Percentiles rank a stretch among this genome's conserved stretches.
These are phyloP conservation scores for Brachionus rubens DNA, from an alignment of 1,140 invertebrate genomes.

Conservation along the genomic window DNA sequence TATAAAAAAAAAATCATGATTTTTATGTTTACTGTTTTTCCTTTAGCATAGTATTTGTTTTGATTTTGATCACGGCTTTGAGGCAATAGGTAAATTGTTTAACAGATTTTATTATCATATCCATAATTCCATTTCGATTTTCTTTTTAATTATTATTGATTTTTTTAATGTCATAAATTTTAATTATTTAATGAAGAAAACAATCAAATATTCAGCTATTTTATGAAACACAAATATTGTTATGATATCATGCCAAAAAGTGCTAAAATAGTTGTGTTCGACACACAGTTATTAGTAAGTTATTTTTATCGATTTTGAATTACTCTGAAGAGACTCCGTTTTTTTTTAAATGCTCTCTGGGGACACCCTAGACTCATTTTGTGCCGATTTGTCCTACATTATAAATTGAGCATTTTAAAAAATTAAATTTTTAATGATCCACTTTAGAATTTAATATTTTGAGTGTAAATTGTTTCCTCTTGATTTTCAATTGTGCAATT, in stretches of 20 bases:
- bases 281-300: constrained; percentile 80
- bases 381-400: no score
- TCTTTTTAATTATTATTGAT: background rate
- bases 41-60: constrained; percentile 46
- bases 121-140: background rate
- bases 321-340: background rate
- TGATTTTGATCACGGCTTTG: constrained; percentile 37
- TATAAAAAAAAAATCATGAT: no score
- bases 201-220: constrained; percentile 48
- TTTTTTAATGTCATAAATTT: no score
- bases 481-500: no score
- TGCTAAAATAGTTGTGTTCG: constrained; percentile 97
- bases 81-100: constrained; percentile 35
- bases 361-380: no score
- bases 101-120: background rate
- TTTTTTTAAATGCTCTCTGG: no score
- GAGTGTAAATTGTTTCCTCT: no score
- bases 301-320: constrained; percentile 60
- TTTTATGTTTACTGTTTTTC: background rate
- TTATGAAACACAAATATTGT: constrained; percentile 98
- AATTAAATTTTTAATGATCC: no score
- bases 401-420: no score
- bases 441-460: no score
- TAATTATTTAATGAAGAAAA: background rate
- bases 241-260: constrained; percentile 98